A percentile compares a stretch with the other conserved stretches of the same genome.
Conservation (phyloP, 1,140 invertebrate genomes). For the Triops cancriformis region DNA sequence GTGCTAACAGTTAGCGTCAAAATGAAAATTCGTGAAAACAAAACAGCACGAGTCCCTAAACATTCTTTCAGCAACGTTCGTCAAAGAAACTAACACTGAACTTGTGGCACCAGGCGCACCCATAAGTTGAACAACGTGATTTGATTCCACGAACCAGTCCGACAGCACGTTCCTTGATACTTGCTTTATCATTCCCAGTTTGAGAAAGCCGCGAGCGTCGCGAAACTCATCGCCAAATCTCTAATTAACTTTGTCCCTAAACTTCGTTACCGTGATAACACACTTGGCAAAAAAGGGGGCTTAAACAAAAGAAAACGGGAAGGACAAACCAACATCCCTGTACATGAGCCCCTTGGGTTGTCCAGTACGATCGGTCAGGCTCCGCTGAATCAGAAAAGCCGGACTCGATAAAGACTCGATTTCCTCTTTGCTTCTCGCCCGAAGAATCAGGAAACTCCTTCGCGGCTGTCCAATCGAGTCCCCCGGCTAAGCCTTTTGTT, state of each 20-base stretch:
- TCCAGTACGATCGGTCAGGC: background rate
- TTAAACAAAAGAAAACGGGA: background rate
- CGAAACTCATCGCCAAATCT: background rate
- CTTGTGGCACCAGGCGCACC: background rate
- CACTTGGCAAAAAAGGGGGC: background rate
- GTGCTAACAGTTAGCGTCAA: too few species aligned
- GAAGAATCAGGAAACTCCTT: background rate
- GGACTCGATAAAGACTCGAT: constrained; percentile 13
- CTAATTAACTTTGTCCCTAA: background rate
- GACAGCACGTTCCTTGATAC: background rate
- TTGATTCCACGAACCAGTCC: background rate
- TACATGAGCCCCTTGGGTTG: background rate
- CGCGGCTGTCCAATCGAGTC: background rate
- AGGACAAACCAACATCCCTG: background rate
- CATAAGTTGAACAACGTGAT: background rate
- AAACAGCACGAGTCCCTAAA: too few species aligned
- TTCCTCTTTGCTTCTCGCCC: background rate
- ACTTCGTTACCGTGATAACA: background rate
- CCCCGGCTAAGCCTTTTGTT: background rate
- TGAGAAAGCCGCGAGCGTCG: background rate
- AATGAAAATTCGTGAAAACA: too few species aligned
- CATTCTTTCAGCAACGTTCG: too few species aligned
- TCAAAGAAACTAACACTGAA: too few species aligned
- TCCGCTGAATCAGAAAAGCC: constrained; percentile 13
- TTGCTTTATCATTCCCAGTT: background rate